Evolutionary conservation across 2,113 vertebrate genomes (phyloP), one percentile per base, ranked within the genome.

Genomic region (Pelodiscus sinensis): DNA sequence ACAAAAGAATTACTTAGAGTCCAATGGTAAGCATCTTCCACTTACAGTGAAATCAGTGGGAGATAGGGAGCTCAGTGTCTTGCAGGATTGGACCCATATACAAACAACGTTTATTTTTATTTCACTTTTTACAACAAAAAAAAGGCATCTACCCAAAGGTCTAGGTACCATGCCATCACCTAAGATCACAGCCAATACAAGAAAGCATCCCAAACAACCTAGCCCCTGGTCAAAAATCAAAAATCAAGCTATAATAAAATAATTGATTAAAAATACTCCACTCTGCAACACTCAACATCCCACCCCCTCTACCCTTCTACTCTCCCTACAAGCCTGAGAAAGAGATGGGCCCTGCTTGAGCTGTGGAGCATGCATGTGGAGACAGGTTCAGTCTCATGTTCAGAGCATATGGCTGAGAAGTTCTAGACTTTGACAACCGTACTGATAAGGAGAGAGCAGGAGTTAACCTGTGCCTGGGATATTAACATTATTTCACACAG

Each of bases 41-140:
- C 62, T 89, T 44, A 29, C 1, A 10, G 3, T 58, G 25, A 86
- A 88, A 21, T 31, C 44, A 79, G 35, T 85, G 80, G 35, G 90
- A 35, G 27, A 24, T 62, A 54, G 71, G 86, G 21, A 51, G n/a
- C 87, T 92, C 27, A 18, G 44, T 19, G 6, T 89, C 77, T 65
- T 31, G 86, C 73, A 92, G n/a, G 54, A 94, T 58, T 91, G 82
- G 73, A 84, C 79, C 56, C 51, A 93, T 90, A 65, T 93, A 94
- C 9, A 54, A 83, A 44, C 35, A 90, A 88, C 92, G 82, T 79
- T 57, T 92, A 84, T 81, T 95, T 94, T 58, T 85, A 84, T 90
- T 96, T 88, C 35, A 88, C 58, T 88, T 90, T 92, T 92, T 96
- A 82, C 91, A 92, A 88, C 82, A 93, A 94, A 96, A 94, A 96